phyloP scores from a whole-genome alignment of 2,888 invertebrate species.

The Smittia aterrima region DNA sequence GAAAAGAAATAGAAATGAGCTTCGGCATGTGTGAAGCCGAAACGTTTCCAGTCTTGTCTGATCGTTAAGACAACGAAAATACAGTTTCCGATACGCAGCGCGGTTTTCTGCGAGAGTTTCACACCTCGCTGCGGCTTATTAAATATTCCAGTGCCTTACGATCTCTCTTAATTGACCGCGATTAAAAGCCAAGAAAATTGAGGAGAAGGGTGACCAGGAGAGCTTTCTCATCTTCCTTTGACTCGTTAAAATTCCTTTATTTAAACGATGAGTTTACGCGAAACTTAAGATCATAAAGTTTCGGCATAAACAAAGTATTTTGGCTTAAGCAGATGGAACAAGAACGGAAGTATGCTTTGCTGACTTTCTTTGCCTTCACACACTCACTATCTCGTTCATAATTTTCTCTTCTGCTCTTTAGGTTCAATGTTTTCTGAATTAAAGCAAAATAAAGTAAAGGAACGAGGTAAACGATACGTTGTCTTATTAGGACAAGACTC shows the following conservation, averaged over 20 bases:
- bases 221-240: neutral
- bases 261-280: too few species aligned
- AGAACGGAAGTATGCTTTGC: conserved; percentile 34
- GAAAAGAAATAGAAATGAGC: neutral
- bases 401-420: neutral
- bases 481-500: too few species aligned
- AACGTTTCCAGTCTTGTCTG: conserved; percentile 28
- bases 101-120: neutral
- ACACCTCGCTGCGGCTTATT: conserved; percentile 35
- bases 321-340: neutral
- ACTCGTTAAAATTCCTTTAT: too few species aligned
- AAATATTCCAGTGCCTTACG: conserved; percentile 22
- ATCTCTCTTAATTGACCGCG: conserved; percentile 18
- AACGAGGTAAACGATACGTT: too few species aligned
- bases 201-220: neutral
- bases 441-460: neutral
- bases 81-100: neutral
- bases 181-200: too few species aligned
- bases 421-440: neutral
- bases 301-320: too few species aligned
- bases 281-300: too few species aligned
- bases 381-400: neutral
- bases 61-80: neutral
- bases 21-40: conserved; percentile 10
- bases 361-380: conserved; percentile 9